These are phyloP conservation scores for cat (Felis catus) DNA, from an alignment of 2,113 vertebrate genomes.

Conservation along the genomic window DNA sequence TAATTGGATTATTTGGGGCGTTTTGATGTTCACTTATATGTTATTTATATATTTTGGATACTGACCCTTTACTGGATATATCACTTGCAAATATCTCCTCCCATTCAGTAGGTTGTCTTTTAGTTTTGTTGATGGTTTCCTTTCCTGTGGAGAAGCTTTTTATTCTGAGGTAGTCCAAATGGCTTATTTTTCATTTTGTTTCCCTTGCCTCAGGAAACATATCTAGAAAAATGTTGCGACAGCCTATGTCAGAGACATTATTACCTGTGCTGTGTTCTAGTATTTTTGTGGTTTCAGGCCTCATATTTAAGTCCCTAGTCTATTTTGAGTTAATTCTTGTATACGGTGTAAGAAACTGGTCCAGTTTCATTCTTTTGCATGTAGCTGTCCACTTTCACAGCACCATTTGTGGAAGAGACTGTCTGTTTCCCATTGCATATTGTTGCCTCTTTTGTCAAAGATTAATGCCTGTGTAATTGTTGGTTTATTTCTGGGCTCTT, in stretches of 20 bases:
- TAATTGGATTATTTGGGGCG: background rate
- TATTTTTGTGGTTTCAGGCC: background rate
- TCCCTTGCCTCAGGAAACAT: background rate
- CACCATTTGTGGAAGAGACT: background rate
- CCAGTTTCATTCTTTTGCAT: background rate
- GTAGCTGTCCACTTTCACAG: background rate
- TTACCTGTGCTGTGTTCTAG: background rate
- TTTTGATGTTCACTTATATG: background rate
- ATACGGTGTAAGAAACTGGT: background rate
- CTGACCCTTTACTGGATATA: background rate
- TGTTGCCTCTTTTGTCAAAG: background rate
- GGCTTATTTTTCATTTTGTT: background rate
- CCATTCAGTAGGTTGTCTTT: background rate
- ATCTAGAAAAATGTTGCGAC: background rate
- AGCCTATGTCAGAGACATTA: background rate
- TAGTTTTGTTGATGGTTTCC: background rate
- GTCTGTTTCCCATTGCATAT: background rate
- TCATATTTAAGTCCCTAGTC: background rate
- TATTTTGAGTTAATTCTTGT: background rate
- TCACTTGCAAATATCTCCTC: background rate
- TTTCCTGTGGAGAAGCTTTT: background rate
- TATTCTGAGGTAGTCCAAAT: background rate
- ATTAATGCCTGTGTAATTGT: background rate
- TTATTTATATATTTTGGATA: background rate
- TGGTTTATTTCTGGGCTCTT: background rate